phyloP scores from a whole-genome alignment of 2,797 vertebrate species.

The Delichon dasypus region DNA sequence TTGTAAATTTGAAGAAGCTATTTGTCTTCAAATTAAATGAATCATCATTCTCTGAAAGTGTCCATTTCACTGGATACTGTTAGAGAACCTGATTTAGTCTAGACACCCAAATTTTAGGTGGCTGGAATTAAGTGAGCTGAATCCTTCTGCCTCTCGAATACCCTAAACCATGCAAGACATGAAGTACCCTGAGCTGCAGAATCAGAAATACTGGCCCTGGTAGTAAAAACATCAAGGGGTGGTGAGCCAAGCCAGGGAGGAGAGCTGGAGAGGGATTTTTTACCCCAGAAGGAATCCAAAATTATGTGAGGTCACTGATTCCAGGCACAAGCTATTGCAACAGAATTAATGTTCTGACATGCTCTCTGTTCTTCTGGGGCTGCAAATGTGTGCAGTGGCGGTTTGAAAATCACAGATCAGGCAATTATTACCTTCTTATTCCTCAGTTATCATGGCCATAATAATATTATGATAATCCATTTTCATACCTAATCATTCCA shows the following conservation, averaged over 20 bases:
- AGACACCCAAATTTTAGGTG: background rate
- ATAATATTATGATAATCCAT: background rate
- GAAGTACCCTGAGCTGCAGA: background rate
- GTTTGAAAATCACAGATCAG: background rate
- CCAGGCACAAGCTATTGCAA: background rate
- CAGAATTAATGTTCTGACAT: background rate
- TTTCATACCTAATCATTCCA: background rate
- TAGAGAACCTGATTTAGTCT: background rate
- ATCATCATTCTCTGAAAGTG: conserved; percentile 22
- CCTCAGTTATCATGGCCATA: background rate
- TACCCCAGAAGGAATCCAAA: background rate
- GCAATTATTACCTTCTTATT: background rate
- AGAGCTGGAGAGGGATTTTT: background rate
- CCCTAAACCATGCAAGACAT: background rate
- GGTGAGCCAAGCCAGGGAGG: background rate
- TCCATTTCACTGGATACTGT: background rate
- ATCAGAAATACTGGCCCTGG: background rate
- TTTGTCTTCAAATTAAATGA: conserved; percentile 29
- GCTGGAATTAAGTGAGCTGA: background rate
- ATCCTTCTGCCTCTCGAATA: background rate
- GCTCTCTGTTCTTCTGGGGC: background rate
- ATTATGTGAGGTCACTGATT: background rate
- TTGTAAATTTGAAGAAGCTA: background rate
- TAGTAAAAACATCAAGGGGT: background rate
- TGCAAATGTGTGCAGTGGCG: background rate